Evolutionary conservation across 2,888 invertebrate species (phyloP).

Genomic region (Formica aserva): DNA sequence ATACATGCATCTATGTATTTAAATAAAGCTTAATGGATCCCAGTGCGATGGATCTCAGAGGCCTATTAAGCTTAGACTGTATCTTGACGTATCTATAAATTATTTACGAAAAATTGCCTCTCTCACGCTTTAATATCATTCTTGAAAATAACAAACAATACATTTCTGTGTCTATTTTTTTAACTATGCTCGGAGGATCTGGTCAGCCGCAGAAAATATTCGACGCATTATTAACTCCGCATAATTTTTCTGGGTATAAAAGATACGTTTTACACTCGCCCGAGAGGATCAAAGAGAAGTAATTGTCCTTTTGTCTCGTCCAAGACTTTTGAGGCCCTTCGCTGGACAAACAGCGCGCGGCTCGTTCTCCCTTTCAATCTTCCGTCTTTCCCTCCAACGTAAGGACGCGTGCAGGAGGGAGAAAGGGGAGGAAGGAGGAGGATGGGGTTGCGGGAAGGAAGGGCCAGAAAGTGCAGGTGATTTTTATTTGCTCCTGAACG

Average conservation of each 20-base stretch:
- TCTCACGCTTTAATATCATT: not conserved
- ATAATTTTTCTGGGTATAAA: slow-evolving; percentile 30
- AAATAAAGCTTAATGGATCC: not conserved
- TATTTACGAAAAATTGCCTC: not conserved
- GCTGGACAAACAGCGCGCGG: slow-evolving; percentile 59
- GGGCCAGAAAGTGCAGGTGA: slow-evolving; percentile 56
- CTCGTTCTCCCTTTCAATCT: slow-evolving; percentile 54
- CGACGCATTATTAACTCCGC: slow-evolving; percentile 28
- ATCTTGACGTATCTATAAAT: not conserved
- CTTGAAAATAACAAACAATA: not conserved
- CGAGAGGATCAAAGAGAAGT: slow-evolving; percentile 59
- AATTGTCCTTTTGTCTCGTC: slow-evolving; percentile 59
- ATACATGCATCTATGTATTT: not conserved
- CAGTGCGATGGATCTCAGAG: not conserved
- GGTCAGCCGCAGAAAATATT: not conserved
- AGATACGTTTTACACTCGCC: slow-evolving; percentile 19
- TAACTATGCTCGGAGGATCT: not conserved
- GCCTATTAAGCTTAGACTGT: not conserved
- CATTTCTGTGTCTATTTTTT: not conserved
- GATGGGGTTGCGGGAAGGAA: not conserved
- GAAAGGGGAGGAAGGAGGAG: slow-evolving; percentile 27
- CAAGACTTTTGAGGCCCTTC: slow-evolving; percentile 56
- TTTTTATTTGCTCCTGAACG: slow-evolving; percentile 71
- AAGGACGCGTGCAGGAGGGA: slow-evolving; percentile 68
- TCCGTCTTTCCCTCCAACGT: slow-evolving; percentile 56